Base-by-base conservation (phyloP, 2,113 vertebrate species). In the Oophaga pumilio region DNA sequence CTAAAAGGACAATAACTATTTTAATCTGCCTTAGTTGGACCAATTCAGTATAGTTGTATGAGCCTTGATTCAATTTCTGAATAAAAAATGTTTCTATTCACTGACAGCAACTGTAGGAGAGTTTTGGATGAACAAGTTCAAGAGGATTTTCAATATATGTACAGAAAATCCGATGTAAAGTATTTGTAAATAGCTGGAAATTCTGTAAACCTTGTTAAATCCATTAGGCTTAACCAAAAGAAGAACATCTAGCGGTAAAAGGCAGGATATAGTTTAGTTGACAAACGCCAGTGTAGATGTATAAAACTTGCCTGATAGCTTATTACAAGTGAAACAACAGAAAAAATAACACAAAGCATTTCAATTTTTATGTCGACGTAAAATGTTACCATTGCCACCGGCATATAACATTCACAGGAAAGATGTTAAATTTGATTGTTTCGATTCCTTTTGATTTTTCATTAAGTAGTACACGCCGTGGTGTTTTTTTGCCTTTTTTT, bases 401-500 rank as follows among this genome's bases (percentile, higher is more conserved):
- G 81, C 68, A 68, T 59, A 84, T 73, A 73, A 84, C 26, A 74
- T 73, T 73, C 68, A 73, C 52, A 33, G 53, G 68, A 84, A 84
- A 84, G 82, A 68, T 66, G 73, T 86, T 78, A 66, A 86, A 86
- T 86, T 66, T 77, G 22, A 78, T 86, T 86, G 71, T 78, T 86
- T 86, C 74, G 64, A 86, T 86, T 78, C 60, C 7, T 15, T 86
- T 86, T 86, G 84, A 77, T 86, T 82, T 33, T 68, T 89, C 43
- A 18, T 0, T 85, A 90, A 85, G 78, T 89, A 84, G 81, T 9
- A 0, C 85, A 2, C 0, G 0, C 62, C 81, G 17, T 20, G 1
- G 8, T 24, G 0, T 33, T 60, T n/a, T 0, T 0, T 89, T 11
- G 1, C 59, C n/a, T 68, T 52, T 43, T 74, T 71, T 80, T 79